Conservation (phyloP, 2,113 vertebrate genomes). For the Alethe diademata region DNA sequence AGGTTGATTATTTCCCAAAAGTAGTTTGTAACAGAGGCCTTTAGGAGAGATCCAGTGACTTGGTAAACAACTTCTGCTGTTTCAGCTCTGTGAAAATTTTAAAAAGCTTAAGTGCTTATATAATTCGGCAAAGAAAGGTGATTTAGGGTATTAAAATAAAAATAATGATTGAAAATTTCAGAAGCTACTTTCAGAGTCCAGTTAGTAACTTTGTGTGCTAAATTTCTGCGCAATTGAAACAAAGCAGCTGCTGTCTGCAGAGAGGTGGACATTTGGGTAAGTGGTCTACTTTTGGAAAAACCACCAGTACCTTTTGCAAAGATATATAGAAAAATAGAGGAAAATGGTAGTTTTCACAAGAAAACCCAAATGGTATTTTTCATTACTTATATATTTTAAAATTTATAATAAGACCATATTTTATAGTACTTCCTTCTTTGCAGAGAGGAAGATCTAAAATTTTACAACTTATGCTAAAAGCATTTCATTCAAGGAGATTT, state of each 20-base stretch:
- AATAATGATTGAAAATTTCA: neutral
- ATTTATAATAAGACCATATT: neutral
- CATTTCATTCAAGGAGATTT: constrained; percentile 41
- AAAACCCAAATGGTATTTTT: neutral
- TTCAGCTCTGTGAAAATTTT: neutral
- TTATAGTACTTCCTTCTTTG: neutral
- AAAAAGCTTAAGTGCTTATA: neutral
- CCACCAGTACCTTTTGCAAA: neutral
- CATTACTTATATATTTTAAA: neutral
- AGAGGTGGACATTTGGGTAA: neutral
- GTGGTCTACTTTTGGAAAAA: neutral
- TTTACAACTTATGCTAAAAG: constrained; percentile 39
- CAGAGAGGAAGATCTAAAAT: neutral
- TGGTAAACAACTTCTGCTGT: neutral
- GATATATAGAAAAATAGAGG: neutral
- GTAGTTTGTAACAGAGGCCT: neutral
- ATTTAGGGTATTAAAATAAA: constrained; percentile 42
- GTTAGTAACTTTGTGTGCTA: neutral
- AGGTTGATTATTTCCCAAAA: neutral
- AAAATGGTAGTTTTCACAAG: neutral
- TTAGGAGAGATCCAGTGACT: neutral
- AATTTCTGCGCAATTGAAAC: neutral
- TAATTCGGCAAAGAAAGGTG: neutral
- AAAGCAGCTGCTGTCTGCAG: neutral
- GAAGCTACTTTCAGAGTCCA: neutral